Base-by-base conservation (phyloP, 2,113 vertebrate genomes). In the Notarius quadriscutis region DNA sequence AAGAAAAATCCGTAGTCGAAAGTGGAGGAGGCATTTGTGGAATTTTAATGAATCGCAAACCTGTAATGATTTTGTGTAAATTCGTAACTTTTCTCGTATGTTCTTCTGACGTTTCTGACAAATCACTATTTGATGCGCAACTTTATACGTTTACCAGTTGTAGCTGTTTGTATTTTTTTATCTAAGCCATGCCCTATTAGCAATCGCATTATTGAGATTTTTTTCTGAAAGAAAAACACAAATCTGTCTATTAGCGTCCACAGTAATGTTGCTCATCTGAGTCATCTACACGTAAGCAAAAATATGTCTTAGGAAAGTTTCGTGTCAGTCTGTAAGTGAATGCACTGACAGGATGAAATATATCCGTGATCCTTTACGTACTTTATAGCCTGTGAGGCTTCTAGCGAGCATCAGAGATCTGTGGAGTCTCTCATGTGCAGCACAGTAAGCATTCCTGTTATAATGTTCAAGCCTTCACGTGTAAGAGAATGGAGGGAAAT, bases 401-500 rank as follows among this genome's bases (percentile, higher is more conserved):
- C 48, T 1, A 50, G 25, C 4, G 9, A 27, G 34, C 17, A 22
- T 27, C 57, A 53, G 48, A 77, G 72, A 48, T 63, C 30, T 25
- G 60, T 7, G 17, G 53, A 30, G 53, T 34, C 79, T 62, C 57
- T 81, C 9, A 5, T 6, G 34, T 1, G 11, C 22, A 14, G 14
- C 60, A 5, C 41, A 17, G 83, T 58, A 17, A 74, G 41, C 72
- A 63, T 85, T 85, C 72, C 57, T 77, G 9, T 58, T 9, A 10
- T 41, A 75, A 41, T 5, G 34, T 22, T 18, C 48, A 51, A 17
- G 53, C 53, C 15, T 8, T 81, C 79, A 84, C 83, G 75, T 22
- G 86, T 83, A 17, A 75, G 51, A 86, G n/a, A 25, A 34, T 53
- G 57, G 81, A 57, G 15, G 74, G 88, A 63, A 58, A 50, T 65